phyloP scores from a whole-genome alignment of 2,888 invertebrate species.

The Strigamia crassipes region DNA sequence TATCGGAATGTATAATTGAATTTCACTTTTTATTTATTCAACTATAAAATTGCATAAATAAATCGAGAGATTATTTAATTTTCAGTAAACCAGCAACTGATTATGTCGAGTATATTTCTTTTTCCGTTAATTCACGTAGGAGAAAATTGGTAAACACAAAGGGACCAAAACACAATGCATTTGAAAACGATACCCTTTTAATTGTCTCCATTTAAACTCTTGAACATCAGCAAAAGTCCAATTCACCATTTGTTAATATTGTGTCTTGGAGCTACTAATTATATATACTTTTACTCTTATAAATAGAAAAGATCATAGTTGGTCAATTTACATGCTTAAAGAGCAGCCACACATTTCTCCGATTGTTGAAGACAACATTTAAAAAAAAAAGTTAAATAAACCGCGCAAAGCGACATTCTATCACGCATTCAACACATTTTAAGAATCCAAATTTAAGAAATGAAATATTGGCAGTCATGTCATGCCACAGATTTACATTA shows the following conservation, averaged over 20 bases:
- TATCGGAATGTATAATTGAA: background rate
- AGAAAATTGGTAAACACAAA: conserved; percentile 52
- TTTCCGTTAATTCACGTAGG: conserved; percentile 53
- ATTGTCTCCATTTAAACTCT: conserved; percentile 13
- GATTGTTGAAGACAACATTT: background rate
- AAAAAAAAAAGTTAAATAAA: background rate
- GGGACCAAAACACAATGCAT: conserved; percentile 54
- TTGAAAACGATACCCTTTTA: conserved; percentile 49
- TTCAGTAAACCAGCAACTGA: background rate
- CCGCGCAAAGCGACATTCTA: background rate
- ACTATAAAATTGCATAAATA: background rate
- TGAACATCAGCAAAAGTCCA: conserved; percentile 9
- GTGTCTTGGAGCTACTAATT: conserved; percentile 24
- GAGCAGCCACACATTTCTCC: background rate
- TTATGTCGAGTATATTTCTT: conserved; percentile 46
- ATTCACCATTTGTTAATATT: background rate
- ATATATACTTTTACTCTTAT: background rate
- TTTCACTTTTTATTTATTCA: background rate
- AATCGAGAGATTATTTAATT: background rate
- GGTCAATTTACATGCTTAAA: conserved; percentile 16
- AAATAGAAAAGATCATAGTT: background rate
- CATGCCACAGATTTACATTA: background rate
- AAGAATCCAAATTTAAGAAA: background rate
- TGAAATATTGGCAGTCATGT: background rate
- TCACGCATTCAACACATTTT: conserved; percentile 4